Base-by-base conservation (phyloP, 2,797 vertebrate genomes). In the Astyanax mexicanus region DNA sequence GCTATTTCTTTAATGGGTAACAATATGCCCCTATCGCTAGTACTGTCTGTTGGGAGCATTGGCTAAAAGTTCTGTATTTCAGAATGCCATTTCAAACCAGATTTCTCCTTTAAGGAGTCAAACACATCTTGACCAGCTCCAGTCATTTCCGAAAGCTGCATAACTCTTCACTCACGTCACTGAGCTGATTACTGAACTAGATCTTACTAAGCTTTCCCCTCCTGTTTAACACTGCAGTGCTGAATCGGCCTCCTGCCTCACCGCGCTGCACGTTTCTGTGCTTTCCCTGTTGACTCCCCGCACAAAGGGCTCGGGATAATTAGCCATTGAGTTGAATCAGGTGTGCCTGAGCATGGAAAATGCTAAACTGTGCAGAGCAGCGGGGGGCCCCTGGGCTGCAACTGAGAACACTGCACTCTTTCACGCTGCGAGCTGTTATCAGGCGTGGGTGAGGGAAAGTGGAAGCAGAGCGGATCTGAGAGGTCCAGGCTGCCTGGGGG, bases 351-450 rank as follows among this genome's bases (percentile, higher is more conserved):
- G 68, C 51, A 55, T 70, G 12, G 44, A 65, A 52, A 47, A 67
- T 27, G 51, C 54, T 67, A 37, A 67, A 67, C 47, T 8, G 45
- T 61, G 69, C 49, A 70, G n/a, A 54, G 62, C 19, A 69, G 57
- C 51, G 23, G 54, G 49, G 49, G 54, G 32, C 35, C 60, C 21
- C 60, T 42, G 60, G 37, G 27, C 60, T 42, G 38, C 37, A 40
- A 12, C 35, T 40, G 60, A 62, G 29, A 51, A 32, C 64, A 67
- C 66, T 67, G 62, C 40, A 47, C 52, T 38, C 29, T 1, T 60
- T 68, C 42, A 60, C 37, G 54, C 4, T 12, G 38, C 25, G 25
- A 54, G 51, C 47, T 55, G 60, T 64, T 42, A 42, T 42, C 60
- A 64, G 4, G 42, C n/a, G n/a, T 12, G 10, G 35, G 27, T 58